Base-by-base conservation (phyloP, 2,888 invertebrate species). In the Pediacus dermestoides region DNA sequence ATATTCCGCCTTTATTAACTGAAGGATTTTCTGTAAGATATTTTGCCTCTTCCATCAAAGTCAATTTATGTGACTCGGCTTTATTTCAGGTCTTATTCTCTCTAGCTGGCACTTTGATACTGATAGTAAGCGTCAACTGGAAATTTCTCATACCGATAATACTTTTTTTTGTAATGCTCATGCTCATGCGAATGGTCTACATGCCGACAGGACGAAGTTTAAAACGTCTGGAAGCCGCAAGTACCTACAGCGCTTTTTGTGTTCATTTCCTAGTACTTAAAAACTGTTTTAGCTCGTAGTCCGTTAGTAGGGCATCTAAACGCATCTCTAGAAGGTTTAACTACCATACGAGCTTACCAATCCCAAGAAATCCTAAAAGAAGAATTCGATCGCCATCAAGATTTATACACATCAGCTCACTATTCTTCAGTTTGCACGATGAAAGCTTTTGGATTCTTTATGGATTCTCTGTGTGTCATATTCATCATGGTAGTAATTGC, bases 381-480 rank as follows among this genome's bases (percentile, higher is more conserved):
- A 2, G 64, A 65, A 44, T 66, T 64, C 31, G 63, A 65, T 38
- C 42, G 42, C n/a, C 60, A 64, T 42, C 62, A 60, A 38, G 60
- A 66, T 35, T 26, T 63, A 3, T 57, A 59, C 42, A 60, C 53
- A 27, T 64, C 64, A 2, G 55, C 55, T 2, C 34, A 45, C 10
- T 58, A 57, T 28, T 63, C 60, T 51, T 39, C 52, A 26, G 30
- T 55, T 8, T 40, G 52, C 3, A 53, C 57, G 1, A 41, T 46
- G 6, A 46, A 48, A 26, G 58, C 61, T 1, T 64, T 61, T 40
- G 58, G 50, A 3, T 58, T 60, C 40, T 54, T 52, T 34, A 30
- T 63, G 34, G 62, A 63, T 22, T 30, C 54, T 33, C 23, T 62
- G 2, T 53, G 52, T n/a, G 39, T 36, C 9, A 11, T 48, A 4